Base-by-base conservation (phyloP, 2,797 vertebrate genomes). In the Coreius guichenoti region DNA sequence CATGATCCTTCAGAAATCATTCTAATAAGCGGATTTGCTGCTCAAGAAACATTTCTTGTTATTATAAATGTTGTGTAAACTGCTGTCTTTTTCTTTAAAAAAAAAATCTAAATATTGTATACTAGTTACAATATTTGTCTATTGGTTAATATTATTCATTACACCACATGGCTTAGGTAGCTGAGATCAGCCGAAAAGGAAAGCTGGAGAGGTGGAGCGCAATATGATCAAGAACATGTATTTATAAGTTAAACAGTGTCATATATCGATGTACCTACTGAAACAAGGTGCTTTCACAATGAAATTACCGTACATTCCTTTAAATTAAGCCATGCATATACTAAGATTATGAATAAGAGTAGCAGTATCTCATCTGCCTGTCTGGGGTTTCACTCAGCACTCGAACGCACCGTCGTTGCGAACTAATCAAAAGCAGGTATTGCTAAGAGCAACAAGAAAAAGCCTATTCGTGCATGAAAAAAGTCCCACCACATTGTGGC, bases 381-480 rank as follows among this genome's bases (percentile, higher is more conserved):
- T 72, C 80, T 72, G 67, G 80, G 54, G 29, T 61, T 80, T 80
- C 68, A 17, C 69, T 73, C 73, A 13, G 31, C 43, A 33, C 29
- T 61, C 29, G 21, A 65, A 65, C 23, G 23, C 45, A 80, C 21
- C 21, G 21, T n/a, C 29, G 65, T 72, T 79, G 45, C 12, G 8
- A 80, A 58, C 76, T 85, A 85, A 85, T 85, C 76, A 85, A 80
- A 85, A 85, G 54, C 83, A 85, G 83, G 76, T 80, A 85, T 80
- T 36, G 83, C 83, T 80, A 73, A 85, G 83, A 80, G 83, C 83
- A 80, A 85, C 83, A 73, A 84, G 54, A 80, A 80, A 85, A 85
- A 85, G 83, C 26, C 76, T 80, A 70, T 85, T 56, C 54, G 83
- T 49, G 76, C 67, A 80, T 84, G 65, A 78, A 80, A 63, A 80